These are phyloP conservation scores for Plodia interpunctella DNA, from an alignment of 1,140 invertebrate species.

Conservation along the genomic window DNA sequence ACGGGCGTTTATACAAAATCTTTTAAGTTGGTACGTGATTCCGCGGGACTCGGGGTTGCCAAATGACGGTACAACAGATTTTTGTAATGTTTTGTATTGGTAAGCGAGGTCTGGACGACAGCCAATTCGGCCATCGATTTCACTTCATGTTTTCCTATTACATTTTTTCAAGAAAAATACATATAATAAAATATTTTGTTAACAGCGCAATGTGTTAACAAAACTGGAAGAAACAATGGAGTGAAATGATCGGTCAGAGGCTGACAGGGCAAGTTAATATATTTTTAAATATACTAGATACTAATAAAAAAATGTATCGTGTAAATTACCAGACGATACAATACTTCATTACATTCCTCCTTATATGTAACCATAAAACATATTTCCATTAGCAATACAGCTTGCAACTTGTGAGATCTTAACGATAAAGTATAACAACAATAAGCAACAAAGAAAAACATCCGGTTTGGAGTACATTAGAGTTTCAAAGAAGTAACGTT, in stretches of 20 bases:
- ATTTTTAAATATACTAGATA: too few species aligned
- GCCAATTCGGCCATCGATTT: slow-evolving; percentile 71
- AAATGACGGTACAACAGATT: slow-evolving; percentile 68
- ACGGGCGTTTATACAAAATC: slow-evolving; percentile 54
- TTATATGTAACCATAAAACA: not conserved
- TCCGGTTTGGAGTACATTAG: slow-evolving; percentile 18
- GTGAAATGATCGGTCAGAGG: too few species aligned
- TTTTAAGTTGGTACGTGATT: slow-evolving; percentile 66
- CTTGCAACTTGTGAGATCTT: not conserved
- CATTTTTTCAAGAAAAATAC: not conserved
- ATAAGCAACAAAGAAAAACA: slow-evolving; percentile 20
- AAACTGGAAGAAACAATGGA: too few species aligned
- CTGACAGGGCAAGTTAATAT: too few species aligned
- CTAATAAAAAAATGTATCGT: too few species aligned
- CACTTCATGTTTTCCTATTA: slow-evolving; percentile 44
- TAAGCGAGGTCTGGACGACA: slow-evolving; percentile 55
- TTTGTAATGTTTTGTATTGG: slow-evolving; percentile 70
- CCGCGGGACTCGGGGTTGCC: slow-evolving; percentile 40
- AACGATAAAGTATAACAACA: slow-evolving; percentile 1
- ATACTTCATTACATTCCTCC: too few species aligned
- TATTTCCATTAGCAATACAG: not conserved
- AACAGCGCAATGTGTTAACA: too few species aligned
- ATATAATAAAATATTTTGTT: too few species aligned
- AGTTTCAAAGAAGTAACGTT: slow-evolving; percentile 31
- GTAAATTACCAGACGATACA: too few species aligned